A percentile compares a stretch with the other conserved stretches of the same genome.
Conservation (phyloP, 2,113 vertebrate genomes). For the Anhinga anhinga region DNA sequence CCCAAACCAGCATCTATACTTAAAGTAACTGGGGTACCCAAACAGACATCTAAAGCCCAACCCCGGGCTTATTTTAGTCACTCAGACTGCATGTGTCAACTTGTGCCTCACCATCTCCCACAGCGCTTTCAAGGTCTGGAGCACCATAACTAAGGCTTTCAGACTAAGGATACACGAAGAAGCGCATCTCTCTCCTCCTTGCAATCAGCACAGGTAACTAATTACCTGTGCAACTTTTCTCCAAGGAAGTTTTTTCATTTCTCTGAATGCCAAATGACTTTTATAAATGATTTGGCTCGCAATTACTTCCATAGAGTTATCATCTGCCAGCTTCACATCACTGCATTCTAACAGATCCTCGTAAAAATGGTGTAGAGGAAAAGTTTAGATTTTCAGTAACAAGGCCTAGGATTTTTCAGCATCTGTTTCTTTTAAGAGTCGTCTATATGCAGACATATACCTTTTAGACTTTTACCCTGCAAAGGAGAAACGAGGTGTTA, state of each 20-base stretch:
- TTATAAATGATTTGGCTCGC: not conserved
- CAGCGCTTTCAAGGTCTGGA: fast-evolving
- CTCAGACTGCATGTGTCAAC: not conserved
- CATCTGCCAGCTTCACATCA: not conserved
- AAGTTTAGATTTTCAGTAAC: not conserved
- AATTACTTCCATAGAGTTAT: not conserved
- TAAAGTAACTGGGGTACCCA: not conserved
- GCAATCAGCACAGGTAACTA: not conserved
- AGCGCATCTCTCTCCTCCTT: not conserved
- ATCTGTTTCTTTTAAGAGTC: not conserved
- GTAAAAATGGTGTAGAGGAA: not conserved
- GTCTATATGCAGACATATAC: not conserved
- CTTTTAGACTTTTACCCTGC: not conserved
- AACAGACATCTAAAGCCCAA: not conserved
- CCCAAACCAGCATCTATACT: not conserved
- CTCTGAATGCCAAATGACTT: not conserved
- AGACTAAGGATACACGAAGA: not conserved
- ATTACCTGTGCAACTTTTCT: not conserved
- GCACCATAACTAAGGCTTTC: not conserved
- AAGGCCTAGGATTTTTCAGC: not conserved
- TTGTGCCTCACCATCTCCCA: not conserved
- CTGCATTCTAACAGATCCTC: not conserved
- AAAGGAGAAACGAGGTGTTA: not conserved
- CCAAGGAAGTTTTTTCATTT: not conserved
- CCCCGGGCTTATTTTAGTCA: not conserved